Evolutionary conservation across 2,888 invertebrate species (phyloP), one percentile per base, ranked within the genome.

Genomic region (Heliothis peltigera): DNA sequence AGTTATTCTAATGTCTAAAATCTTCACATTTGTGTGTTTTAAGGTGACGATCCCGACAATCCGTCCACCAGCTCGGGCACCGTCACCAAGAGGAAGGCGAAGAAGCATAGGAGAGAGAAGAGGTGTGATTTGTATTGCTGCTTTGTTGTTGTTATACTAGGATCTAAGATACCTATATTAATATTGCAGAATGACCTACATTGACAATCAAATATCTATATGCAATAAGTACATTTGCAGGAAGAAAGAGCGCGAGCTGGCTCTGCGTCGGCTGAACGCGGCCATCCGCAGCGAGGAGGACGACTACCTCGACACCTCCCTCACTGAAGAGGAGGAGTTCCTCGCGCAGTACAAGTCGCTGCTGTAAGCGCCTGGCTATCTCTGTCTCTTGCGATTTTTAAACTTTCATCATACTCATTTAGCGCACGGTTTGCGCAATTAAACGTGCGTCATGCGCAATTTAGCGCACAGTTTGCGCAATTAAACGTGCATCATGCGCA

Each of bases 251-350:
- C 95, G 96, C 42, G 90, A 95, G 64, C 88, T 93, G 71, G 97
- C 97, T 0, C 95, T 96, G 64, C 88, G 95, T 12, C 93, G 97
- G 0, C 93, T 97, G 28, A 90, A 95, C 1, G 94, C 96, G 2
- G 96, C 96, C 71, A 87, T 96, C 42, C 84, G 90, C 47, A 90
- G 93, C 0, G 96, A 96, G 21, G 97, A 97, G 43, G 97, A 97
- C 77, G 97, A 97, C 75, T 97, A 98, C 84, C 92, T 98, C 60
- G 97, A 98, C 90, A 91, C 97, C 18, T 95, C 96, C 0, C 93
- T 98, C 18, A 89, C 95, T 0, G 96, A 97, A 70, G 98, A 98
- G 86, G 96, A 96, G 80, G 91, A 95, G 39, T 96, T 97, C 82
- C 93, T 97, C 1, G 94, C 90, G 17, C 96, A 97, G 85, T 97